These are phyloP conservation scores for Diceros bicornis DNA, from an alignment of 2,797 vertebrate genomes.

Conservation along the genomic window DNA sequence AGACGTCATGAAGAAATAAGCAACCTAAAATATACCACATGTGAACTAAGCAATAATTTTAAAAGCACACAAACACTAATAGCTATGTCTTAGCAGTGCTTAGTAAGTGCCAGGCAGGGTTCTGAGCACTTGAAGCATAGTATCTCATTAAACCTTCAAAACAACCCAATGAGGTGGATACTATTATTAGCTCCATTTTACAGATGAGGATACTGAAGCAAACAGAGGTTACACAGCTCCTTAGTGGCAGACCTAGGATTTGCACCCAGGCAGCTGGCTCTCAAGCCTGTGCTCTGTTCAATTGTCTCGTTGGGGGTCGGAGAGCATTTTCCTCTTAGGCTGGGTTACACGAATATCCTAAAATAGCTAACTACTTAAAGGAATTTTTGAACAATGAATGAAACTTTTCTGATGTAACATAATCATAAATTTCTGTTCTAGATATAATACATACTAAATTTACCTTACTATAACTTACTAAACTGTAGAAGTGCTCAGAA, in stretches of 20 bases:
- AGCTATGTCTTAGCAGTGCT: neutral
- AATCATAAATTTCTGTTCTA: constrained; percentile 38
- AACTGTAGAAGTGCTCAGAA: neutral
- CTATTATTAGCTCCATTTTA: neutral
- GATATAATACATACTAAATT: neutral
- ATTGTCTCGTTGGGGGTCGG: neutral
- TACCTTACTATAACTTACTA: neutral
- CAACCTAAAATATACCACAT: constrained; percentile 37
- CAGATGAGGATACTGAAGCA: neutral
- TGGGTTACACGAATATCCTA: neutral
- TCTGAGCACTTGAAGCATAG: neutral
- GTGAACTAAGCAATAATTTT: constrained; percentile 32
- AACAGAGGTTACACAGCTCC: neutral
- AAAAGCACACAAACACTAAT: neutral
- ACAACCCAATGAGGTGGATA: neutral
- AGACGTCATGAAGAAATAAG: constrained; percentile 56
- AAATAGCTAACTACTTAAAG: constrained; percentile 28
- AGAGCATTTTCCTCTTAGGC: neutral
- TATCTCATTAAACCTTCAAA: constrained; percentile 25
- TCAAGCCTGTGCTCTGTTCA: neutral
- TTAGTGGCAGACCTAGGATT: neutral
- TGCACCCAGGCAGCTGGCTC: neutral
- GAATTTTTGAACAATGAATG: neutral
- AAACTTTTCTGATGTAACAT: constrained; percentile 23
- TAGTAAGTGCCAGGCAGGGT: neutral